phyloP scores from a whole-genome alignment of 1,140 invertebrate species.

The Phocides pigmalion region DNA sequence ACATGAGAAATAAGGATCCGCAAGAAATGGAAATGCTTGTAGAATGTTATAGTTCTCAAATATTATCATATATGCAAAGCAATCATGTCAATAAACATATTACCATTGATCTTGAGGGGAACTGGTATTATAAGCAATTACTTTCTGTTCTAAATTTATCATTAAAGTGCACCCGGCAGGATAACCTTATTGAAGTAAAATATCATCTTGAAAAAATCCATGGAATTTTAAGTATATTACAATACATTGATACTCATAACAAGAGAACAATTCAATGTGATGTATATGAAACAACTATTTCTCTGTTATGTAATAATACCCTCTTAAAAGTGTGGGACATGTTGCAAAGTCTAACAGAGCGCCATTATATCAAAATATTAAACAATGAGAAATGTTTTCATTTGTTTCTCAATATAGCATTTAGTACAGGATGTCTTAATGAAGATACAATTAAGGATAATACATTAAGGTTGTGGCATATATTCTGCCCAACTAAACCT shows the following conservation, averaged over 20 bases:
- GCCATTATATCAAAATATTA: constrained; percentile 43
- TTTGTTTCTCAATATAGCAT: constrained; percentile 49
- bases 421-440: constrained; percentile 44
- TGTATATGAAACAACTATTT: neutral
- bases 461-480: constrained; percentile 12
- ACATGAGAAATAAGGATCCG: constrained; percentile 51
- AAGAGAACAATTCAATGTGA: constrained; percentile 31
- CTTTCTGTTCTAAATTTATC: constrained; percentile 45
- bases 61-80: constrained; percentile 44
- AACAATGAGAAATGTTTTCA: constrained; percentile 38
- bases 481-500: constrained; percentile 10
- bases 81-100: constrained; percentile 17
- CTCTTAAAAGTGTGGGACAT: constrained; percentile 41
- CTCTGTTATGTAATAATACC: constrained; percentile 39
- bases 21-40: constrained; percentile 61
- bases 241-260: constrained; percentile 43
- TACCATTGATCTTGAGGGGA: constrained; percentile 42
- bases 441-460: constrained; percentile 26
- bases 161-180: constrained; percentile 51
- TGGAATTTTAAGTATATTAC: constrained; percentile 55
- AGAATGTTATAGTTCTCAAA: constrained; percentile 53
- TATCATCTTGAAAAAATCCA: constrained; percentile 57
- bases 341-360: constrained; percentile 46
- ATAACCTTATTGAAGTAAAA: constrained; percentile 49
- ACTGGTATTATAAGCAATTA: constrained; percentile 58